Evolutionary conservation across 2,113 vertebrate genomes (phyloP).

Genomic region (Pseudonaja textilis): DNA sequence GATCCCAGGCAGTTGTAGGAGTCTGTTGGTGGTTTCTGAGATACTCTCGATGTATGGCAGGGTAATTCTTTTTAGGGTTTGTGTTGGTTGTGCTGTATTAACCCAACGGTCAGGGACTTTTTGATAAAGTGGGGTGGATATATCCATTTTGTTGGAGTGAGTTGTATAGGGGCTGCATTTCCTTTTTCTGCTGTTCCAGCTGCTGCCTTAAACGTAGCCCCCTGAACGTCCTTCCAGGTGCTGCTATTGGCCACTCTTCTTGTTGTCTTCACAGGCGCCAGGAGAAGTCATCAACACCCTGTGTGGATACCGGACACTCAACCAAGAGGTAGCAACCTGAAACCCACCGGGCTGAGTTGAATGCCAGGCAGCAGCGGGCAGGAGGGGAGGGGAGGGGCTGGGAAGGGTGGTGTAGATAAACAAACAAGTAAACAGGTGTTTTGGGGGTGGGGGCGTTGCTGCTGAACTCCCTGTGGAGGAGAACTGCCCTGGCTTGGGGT

Average conservation of each 20-base stretch:
- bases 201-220: neutral
- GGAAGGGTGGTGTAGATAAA: neutral
- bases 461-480: neutral
- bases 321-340: constrained; percentile 67
- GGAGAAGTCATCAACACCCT: constrained; percentile 84
- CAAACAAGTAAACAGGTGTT: neutral
- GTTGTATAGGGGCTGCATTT: too few species aligned
- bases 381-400: neutral
- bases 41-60: too few species aligned
- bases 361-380: neutral
- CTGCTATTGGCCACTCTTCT: constrained; percentile 15
- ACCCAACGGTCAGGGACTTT: too few species aligned
- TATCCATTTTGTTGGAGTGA: too few species aligned
- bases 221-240: too few species aligned
- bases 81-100: too few species aligned
- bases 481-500: neutral
- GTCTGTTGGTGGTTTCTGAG: too few species aligned
- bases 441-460: neutral
- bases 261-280: constrained; percentile 58
- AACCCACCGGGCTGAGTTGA: neutral
- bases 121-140: too few species aligned
- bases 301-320: constrained; percentile 79
- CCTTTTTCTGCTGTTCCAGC: too few species aligned
- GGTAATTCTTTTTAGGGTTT: too few species aligned
- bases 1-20: too few species aligned